Evolutionary conservation across 2,888 invertebrate genomes (phyloP).

Genomic region (Pyralis farinalis): DNA sequence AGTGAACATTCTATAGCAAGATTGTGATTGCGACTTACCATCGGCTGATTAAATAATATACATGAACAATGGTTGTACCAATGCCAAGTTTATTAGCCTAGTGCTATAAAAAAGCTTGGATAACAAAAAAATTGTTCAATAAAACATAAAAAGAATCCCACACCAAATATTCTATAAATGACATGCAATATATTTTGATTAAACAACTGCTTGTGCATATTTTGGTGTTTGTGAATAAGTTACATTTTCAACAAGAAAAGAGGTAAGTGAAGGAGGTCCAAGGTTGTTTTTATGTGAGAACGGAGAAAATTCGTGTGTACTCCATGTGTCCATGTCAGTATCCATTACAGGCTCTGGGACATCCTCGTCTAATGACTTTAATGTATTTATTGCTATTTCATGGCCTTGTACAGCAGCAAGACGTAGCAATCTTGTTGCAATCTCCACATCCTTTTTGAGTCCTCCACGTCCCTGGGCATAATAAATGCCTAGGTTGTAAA

Average conservation of each 20-base stretch:
- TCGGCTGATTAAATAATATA: too few species aligned
- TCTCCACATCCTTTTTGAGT: slow-evolving; percentile 64
- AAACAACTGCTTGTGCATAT: slow-evolving; percentile 36
- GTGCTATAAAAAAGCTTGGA: too few species aligned
- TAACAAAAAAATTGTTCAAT: too few species aligned
- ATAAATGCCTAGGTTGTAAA: slow-evolving; percentile 86
- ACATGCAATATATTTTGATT: slow-evolving; percentile 21
- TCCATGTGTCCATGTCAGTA: slow-evolving; percentile 2
- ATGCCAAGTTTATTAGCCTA: too few species aligned
- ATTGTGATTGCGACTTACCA: too few species aligned
- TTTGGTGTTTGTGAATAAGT: slow-evolving; percentile 36
- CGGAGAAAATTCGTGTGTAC: slow-evolving; percentile 14
- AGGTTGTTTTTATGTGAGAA: slow-evolving; percentile 35
- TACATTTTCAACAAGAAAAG: slow-evolving; percentile 58
- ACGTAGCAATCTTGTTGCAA: slow-evolving; percentile 74
- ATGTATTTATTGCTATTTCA: slow-evolving; percentile 76
- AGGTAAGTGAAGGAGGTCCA: slow-evolving; percentile 46
- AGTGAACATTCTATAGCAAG: too few species aligned
- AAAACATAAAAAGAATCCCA: slow-evolving; percentile 5
- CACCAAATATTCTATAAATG: not conserved
- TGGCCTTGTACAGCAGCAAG: slow-evolving; percentile 82
- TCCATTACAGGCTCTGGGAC: slow-evolving; percentile 30
- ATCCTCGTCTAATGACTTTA: slow-evolving; percentile 53
- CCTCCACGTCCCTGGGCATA: slow-evolving; percentile 84
- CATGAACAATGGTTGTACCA: too few species aligned